A percentile compares a stretch with the other conserved stretches of the same genome.
Conservation (phyloP, 2,888 invertebrate species). For the Tiliacea citrago region DNA sequence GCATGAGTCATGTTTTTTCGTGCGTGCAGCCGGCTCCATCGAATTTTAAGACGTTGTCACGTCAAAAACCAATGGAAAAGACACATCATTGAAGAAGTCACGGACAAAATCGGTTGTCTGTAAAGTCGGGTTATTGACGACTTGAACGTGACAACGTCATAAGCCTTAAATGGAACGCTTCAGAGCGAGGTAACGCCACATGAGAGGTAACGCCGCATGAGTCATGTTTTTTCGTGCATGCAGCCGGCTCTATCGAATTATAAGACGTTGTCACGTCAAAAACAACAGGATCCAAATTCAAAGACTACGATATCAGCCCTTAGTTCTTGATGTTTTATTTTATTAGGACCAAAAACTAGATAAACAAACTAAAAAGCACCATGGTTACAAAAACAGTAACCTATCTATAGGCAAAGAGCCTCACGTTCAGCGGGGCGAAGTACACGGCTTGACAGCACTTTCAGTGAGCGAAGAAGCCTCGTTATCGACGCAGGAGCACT, state of each 20-base stretch:
- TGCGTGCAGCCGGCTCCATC: no score
- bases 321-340: background rate
- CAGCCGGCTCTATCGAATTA: no score
- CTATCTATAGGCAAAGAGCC: background rate
- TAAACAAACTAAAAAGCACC: slow-evolving; percentile 30
- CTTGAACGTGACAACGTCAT: no score
- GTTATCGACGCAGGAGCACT: slow-evolving; percentile 75
- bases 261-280: no score
- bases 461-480: slow-evolving; percentile 51
- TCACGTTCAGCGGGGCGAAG: background rate
- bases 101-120: no score
- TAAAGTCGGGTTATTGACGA: no score
- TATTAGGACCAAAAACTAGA: background rate
- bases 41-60: no score
- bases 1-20: no score
- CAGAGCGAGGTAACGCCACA: no score
- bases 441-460: background rate
- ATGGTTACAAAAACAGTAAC: slow-evolving; percentile 23
- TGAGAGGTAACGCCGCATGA: no score
- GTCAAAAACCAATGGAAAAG: background rate
- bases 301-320: background rate
- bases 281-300: background rate
- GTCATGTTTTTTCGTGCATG: no score
- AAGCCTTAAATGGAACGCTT: no score
- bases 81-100: background rate